Percentiles rank a stretch among this genome's conserved stretches.
Conservation (phyloP, 2,113 vertebrate species). For the Setophaga kirtlandii region DNA sequence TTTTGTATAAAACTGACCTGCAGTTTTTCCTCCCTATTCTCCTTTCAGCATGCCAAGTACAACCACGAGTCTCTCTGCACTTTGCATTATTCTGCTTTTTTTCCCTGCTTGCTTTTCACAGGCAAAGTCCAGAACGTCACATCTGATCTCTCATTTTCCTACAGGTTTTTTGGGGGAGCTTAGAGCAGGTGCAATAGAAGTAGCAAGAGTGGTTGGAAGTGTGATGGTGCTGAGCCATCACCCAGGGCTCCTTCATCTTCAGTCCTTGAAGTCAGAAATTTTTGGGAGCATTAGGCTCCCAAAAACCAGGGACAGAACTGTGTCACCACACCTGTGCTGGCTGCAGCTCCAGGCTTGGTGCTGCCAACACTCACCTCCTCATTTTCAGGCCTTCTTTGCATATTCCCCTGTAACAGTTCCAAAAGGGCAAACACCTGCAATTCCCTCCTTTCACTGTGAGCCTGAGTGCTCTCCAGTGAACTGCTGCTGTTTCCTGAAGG, state of each 20-base stretch:
- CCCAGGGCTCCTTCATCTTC: background rate
- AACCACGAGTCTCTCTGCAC: background rate
- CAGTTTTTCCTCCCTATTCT: background rate
- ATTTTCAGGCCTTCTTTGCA: background rate
- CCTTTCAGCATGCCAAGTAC: background rate
- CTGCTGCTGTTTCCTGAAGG: background rate
- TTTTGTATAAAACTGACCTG: background rate
- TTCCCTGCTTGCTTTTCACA: background rate
- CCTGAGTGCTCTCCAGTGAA: background rate
- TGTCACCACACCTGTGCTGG: background rate
- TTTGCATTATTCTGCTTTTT: background rate
- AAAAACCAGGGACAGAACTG: rapidly evolving
- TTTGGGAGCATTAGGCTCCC: background rate
- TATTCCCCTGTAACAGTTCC: rapidly evolving
- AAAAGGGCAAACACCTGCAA: background rate
- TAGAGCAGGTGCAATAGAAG: background rate
- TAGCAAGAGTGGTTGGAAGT: background rate
- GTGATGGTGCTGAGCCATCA: background rate
- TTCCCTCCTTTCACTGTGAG: too few relatives aligned
- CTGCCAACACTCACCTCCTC: background rate
- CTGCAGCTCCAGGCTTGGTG: background rate
- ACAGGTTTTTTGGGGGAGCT: background rate
- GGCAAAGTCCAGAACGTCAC: background rate
- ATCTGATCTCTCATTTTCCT: background rate
- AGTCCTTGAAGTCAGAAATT: rapidly evolving